These are phyloP conservation scores for Bombus sylvicola DNA, from an alignment of 1,140 invertebrate species.

Conservation along the genomic window DNA sequence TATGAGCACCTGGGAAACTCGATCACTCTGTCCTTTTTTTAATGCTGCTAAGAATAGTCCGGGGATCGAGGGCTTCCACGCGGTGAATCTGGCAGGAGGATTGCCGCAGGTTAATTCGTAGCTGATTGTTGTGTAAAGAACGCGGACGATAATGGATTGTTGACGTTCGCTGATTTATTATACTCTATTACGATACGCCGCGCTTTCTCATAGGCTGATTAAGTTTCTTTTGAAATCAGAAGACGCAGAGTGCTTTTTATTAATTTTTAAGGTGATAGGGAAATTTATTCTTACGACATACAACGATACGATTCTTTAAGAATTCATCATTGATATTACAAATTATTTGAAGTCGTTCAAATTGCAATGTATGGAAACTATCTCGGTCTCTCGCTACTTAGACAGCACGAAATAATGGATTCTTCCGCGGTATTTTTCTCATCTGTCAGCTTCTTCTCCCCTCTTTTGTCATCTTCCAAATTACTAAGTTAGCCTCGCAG, in stretches of 20 bases:
- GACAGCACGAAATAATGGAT: not conserved
- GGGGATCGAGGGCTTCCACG: not conserved
- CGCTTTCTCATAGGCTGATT: not conserved
- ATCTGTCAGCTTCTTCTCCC: not conserved
- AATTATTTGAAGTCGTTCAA: not conserved
- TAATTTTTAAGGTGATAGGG: not conserved
- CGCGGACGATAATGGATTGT: not conserved
- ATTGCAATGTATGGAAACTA: not conserved
- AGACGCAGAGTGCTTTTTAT: not conserved
- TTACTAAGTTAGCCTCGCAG: not conserved
- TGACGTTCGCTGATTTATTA: not conserved
- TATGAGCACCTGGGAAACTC: not conserved
- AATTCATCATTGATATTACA: not conserved
- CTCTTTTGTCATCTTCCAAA: not conserved
- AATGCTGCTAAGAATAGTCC: not conserved
- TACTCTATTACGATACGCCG: not conserved
- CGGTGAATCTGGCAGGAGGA: no score
- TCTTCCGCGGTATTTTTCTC: not conserved
- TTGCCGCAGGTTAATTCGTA: not conserved
- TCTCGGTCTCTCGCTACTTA: not conserved
- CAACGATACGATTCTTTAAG: no score
- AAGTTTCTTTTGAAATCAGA: not conserved
- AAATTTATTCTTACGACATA: not conserved
- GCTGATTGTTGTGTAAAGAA: not conserved
- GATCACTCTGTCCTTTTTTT: constrained; percentile 1